These are phyloP conservation scores for Siniperca chuatsi DNA, from an alignment of 2,113 vertebrate species.

Conservation along the genomic window DNA sequence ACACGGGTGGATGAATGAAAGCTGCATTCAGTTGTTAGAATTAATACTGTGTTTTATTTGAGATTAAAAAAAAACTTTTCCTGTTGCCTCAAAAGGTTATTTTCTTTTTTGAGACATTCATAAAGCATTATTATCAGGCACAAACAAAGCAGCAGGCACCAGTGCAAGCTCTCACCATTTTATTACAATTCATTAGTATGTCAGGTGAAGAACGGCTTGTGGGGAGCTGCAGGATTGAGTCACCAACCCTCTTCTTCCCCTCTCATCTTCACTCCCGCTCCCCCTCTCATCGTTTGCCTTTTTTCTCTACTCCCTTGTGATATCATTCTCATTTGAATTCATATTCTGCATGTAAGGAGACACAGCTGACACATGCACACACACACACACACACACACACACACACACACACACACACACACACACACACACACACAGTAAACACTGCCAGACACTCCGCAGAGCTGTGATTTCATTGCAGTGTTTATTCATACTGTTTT, in stretches of 20 bases:
- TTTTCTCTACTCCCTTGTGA: conserved; percentile 47
- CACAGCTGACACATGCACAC: conserved; percentile 17
- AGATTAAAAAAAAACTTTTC: background rate
- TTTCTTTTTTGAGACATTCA: conserved; percentile 28
- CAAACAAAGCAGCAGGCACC: conserved; percentile 29
- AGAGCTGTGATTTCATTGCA: conserved; percentile 41
- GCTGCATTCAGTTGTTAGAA: conserved; percentile 20
- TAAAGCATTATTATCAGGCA: conserved; percentile 14
- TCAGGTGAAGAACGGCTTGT: conserved; percentile 65
- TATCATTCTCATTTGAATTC: conserved; percentile 72
- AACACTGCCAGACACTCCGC: conserved; percentile 49
- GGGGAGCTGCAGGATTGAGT: conserved; percentile 78
- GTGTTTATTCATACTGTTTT: conserved; percentile 55
- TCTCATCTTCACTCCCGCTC: conserved; percentile 47
- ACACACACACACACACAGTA: conserved; percentile 19
- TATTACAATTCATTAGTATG: conserved; percentile 58
- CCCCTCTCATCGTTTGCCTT: conserved; percentile 41
- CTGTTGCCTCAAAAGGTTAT: background rate
- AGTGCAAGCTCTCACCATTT: conserved; percentile 26
- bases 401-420: conserved; percentile 17
- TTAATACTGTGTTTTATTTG: conserved; percentile 2
- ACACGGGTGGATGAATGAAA: conserved; percentile 9
- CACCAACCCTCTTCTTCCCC: conserved; percentile 57
- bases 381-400: conserved; percentile 11
- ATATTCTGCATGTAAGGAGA: conserved; percentile 48